phyloP scores from a whole-genome alignment of 2,797 vertebrate genomes.

The Psittacula derbiana region DNA sequence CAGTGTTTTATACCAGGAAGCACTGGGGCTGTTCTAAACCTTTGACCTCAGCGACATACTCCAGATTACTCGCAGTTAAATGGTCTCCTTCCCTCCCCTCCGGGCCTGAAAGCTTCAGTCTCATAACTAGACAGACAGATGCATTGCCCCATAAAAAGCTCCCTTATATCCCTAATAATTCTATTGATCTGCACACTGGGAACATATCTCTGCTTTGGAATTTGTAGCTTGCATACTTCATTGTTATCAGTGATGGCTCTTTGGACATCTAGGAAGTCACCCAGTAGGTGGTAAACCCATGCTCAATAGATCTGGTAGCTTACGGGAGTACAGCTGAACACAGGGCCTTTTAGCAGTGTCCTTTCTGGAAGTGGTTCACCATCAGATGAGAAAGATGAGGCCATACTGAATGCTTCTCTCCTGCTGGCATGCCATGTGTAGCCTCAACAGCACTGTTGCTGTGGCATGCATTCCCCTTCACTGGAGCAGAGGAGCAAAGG shows the following conservation, averaged over 20 bases:
- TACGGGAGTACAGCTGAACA: neutral
- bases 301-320: neutral
- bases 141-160: neutral
- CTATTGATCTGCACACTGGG: neutral
- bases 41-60: conserved; percentile 9
- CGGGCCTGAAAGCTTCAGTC: neutral
- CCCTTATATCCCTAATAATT: neutral
- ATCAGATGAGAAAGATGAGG: neutral
- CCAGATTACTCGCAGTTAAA: conserved; percentile 6
- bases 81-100: neutral
- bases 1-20: neutral
- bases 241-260: neutral
- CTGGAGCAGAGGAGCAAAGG: neutral
- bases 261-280: neutral
- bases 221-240: neutral
- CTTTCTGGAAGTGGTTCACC: neutral
- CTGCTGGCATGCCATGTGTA: neutral
- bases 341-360: neutral
- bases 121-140: neutral
- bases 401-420: neutral
- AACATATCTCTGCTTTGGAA: neutral
- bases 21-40: neutral
- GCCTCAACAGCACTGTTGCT: neutral
- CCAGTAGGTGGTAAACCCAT: neutral
- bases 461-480: fast-evolving